Evolutionary conservation across 2,113 vertebrate genomes (phyloP), one percentile per base, ranked within the genome.

Genomic region (Columba janthina): DNA sequence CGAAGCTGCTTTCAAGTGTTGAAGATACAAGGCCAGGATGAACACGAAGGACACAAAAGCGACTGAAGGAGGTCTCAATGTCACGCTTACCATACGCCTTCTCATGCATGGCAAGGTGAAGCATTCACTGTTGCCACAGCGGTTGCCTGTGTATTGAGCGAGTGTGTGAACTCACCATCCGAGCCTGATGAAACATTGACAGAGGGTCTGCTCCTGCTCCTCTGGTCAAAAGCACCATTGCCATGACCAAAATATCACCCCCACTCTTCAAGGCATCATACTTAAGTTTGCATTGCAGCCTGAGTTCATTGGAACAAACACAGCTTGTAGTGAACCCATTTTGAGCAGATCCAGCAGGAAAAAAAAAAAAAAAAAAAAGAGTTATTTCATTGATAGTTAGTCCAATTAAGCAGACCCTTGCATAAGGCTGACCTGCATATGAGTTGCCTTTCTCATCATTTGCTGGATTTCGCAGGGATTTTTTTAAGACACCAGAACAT

Each of bases 21-120:
- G 91, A 97, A 96, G 94, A 91, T 40, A 94, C 80, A 46, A 93
- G 65, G 71, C 95, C 92, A 96, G 96, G 96, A 98, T 98, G 97
- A 98, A 97, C 93, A 94, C 94, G 60, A 98, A 97, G 92, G 98
- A 99, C 80, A 94, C 98, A 89, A 98, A 98, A 97, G 96, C 97
- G 88, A 96, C 98, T 88, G 99, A 99, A 93, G 98, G 98, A 85
- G 98, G 98, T 92, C 97, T 99, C 94, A 99, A 99, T 77, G 98
- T 99, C 92, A 99, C 98, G 2, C 98, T 99, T 93, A 99, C 98
- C 60, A 98, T 99, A 84, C 98, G 98, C 77, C 98, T 99, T 95
- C 97, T 99, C 96, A 99, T 99, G 99, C 99, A 99, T 6, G 99
- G 99, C 93, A 99, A 99, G 98, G 99, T 99, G 98, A 98, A 74